phyloP scores from a whole-genome alignment of 2,888 invertebrate species.

The Empis stercorea region DNA sequence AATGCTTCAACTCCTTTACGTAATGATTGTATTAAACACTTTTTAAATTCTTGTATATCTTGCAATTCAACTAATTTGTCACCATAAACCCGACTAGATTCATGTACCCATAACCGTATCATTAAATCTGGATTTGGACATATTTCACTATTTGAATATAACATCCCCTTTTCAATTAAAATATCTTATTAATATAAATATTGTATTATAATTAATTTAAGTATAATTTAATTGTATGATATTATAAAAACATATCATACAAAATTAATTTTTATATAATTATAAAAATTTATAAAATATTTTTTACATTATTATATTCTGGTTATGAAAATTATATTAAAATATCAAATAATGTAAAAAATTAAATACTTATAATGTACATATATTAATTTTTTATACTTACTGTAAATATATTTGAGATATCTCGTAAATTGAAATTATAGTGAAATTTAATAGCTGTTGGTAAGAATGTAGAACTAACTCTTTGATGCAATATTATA shows the following conservation, averaged over 20 bases:
- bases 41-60: slow-evolving; percentile 61
- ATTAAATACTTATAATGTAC: too few relatives aligned
- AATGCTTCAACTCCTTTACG: slow-evolving; percentile 65
- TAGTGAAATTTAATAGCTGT: slow-evolving; percentile 94
- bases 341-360: too few relatives aligned
- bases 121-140: slow-evolving; percentile 57
- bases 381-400: too few relatives aligned
- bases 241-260: too few relatives aligned
- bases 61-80: slow-evolving; percentile 78
- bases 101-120: slow-evolving; percentile 78
- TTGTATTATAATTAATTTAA: too few relatives aligned
- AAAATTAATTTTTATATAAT: too few relatives aligned
- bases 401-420: slow-evolving; percentile 89
- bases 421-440: slow-evolving; percentile 80
- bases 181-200: too few relatives aligned
- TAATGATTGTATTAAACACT: slow-evolving; percentile 58
- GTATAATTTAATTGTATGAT: too few relatives aligned
- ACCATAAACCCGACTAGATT: slow-evolving; percentile 77
- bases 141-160: slow-evolving; percentile 68
- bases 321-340: too few relatives aligned
- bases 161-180: slow-evolving; percentile 77
- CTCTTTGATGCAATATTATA: slow-evolving; percentile 60
- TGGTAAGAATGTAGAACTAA: slow-evolving; percentile 67
- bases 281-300: too few relatives aligned
- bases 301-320: too few relatives aligned